Conservation (phyloP, 1,140 invertebrate species). For the Centruroides sculpturatus region DNA sequence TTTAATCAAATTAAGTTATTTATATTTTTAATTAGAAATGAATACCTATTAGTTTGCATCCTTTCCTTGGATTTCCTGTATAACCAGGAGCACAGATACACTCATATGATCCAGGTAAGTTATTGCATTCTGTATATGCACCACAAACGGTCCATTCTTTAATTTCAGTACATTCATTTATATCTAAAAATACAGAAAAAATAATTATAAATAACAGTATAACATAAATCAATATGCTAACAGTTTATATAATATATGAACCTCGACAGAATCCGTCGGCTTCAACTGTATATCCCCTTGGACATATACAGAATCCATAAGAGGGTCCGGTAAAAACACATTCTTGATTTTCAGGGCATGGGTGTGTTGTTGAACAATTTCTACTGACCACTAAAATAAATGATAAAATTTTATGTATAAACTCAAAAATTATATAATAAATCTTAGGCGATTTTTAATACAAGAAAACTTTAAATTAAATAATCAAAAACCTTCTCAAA, state of each 20-base stretch:
- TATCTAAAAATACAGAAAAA: constrained; percentile 5
- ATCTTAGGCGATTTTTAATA: no score
- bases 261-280: constrained; percentile 26
- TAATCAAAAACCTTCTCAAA: no score
- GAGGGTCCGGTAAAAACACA: constrained; percentile 21
- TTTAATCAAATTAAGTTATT: not conserved
- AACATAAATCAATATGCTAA: not conserved
- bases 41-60: constrained; percentile 14
- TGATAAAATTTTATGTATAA: no score
- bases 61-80: constrained; percentile 55
- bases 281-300: constrained; percentile 49
- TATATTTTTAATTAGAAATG: not conserved
- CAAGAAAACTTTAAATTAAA: no score
- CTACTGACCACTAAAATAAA: no score
- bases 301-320: constrained; percentile 56
- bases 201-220: no score
- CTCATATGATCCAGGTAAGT: constrained; percentile 21
- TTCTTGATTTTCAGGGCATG: constrained; percentile 6
- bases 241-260: not conserved
- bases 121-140: constrained; percentile 20
- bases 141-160: constrained; percentile 20
- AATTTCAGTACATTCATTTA: constrained; percentile 19
- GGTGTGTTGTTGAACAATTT: no score
- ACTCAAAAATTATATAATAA: no score
- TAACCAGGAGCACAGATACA: constrained; percentile 74